Evolutionary conservation across 2,113 vertebrate species (phyloP).

Genomic region (Tragelaphus scriptus): DNA sequence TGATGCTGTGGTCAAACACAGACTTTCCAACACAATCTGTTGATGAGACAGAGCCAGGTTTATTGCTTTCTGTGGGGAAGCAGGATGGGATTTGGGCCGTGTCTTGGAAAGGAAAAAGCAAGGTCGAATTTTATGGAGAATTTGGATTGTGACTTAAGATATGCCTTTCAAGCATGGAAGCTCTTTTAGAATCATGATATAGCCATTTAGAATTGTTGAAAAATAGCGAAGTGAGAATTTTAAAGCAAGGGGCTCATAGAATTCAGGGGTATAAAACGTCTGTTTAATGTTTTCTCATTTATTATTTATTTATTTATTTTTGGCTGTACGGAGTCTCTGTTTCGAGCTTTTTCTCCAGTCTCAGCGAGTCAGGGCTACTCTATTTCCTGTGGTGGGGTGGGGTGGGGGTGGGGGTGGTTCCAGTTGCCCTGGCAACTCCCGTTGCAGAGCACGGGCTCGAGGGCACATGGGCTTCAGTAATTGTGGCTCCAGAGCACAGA

Average conservation of each 20-base stretch:
- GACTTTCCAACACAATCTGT: neutral
- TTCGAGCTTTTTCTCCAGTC: neutral
- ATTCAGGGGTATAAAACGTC: neutral
- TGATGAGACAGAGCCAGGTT: neutral
- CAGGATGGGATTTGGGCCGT: neutral
- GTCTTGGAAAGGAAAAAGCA: neutral
- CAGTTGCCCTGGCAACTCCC: neutral
- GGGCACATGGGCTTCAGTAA: neutral
- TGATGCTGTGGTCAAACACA: neutral
- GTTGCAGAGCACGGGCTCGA: neutral
- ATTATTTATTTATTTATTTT: neutral
- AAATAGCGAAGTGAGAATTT: neutral
- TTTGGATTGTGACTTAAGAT: neutral
- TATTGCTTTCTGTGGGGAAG: neutral
- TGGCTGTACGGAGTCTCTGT: neutral
- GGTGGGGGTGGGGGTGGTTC: neutral
- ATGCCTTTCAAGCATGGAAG: neutral
- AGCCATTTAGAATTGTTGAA: neutral
- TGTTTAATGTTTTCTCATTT: neutral
- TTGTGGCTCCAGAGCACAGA: neutral
- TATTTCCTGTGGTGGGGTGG: neutral
- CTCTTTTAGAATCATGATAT: neutral
- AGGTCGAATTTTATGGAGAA: neutral
- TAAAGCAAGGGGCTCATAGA: neutral
- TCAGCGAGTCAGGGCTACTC: neutral